Conservation (phyloP, 2,888 invertebrate species). For the Platynereis dumerilii region DNA sequence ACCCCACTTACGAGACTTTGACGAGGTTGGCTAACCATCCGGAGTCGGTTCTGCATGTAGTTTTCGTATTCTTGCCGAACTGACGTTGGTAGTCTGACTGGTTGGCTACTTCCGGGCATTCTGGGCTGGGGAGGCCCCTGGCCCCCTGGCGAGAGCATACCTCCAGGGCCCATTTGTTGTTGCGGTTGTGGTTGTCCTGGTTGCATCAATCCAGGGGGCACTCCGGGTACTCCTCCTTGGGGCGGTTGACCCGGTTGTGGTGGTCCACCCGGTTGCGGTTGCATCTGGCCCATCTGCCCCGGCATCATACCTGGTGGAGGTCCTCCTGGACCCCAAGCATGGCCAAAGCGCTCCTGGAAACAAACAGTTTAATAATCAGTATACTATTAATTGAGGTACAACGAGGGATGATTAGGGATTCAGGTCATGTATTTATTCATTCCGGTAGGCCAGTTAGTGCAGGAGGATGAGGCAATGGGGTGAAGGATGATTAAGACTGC, state of each 20-base stretch:
- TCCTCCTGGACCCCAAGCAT: conserved; percentile 32
- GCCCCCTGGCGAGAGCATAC: not conserved
- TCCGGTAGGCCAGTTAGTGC: too few species aligned
- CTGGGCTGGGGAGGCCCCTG: conserved; percentile 38
- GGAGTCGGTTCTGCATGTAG: conserved; percentile 57
- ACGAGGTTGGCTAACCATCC: conserved; percentile 31
- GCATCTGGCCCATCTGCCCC: conserved; percentile 39
- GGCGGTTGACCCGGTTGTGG: conserved; percentile 31
- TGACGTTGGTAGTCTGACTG: conserved; percentile 45
- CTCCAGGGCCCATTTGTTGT: conserved; percentile 28
- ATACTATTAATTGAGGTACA: too few species aligned
- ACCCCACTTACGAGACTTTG: conserved; percentile 20
- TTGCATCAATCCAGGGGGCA: conserved; percentile 49
- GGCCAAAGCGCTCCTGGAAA: conserved; percentile 23
- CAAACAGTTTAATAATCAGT: too few species aligned
- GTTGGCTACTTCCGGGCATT: conserved; percentile 36
- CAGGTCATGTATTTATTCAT: too few species aligned
- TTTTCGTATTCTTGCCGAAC: conserved; percentile 59
- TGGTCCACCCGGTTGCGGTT: conserved; percentile 41
- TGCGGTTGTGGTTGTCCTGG: conserved; percentile 9
- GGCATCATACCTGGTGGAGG: conserved; percentile 25
- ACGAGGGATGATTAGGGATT: too few species aligned
- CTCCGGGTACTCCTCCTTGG: conserved; percentile 43
- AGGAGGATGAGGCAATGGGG: too few species aligned
- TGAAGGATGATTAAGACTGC: too few species aligned